phyloP scores from a whole-genome alignment of 2,888 invertebrate species.

The Tenthredo notha region DNA sequence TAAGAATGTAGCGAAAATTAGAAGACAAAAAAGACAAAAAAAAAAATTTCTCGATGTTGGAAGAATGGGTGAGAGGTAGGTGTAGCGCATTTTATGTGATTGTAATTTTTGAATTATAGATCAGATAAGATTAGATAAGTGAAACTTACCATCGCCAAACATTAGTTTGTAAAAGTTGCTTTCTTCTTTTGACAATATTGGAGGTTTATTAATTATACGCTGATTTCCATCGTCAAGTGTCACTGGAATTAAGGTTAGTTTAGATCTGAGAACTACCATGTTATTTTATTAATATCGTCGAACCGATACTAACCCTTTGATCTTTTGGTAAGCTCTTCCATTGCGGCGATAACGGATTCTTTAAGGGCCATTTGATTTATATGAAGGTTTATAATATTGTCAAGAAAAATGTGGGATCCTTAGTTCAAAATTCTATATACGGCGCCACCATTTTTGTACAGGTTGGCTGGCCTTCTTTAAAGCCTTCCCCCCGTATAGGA shows the following conservation, averaged over 20 bases:
- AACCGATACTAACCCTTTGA: conserved; percentile 15
- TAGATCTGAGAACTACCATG: background rate
- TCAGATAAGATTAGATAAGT: background rate
- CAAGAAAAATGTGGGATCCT: conserved; percentile 30
- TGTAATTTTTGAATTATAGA: background rate
- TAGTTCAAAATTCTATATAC: conserved; percentile 64
- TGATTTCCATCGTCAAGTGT: conserved; percentile 56
- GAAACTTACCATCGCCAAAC: conserved; percentile 69
- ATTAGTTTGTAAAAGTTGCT: conserved; percentile 69
- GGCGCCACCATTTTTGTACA: conserved; percentile 66
- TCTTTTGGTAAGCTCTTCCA: background rate
- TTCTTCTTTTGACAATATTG: conserved; percentile 67
- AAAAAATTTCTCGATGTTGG: too few species aligned
- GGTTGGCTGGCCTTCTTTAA: conserved; percentile 50
- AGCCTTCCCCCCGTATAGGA: background rate
- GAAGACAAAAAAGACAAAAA: conserved; percentile 3
- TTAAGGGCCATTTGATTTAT: background rate
- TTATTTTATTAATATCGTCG: background rate
- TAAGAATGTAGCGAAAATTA: background rate
- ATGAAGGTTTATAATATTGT: background rate
- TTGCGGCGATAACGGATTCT: background rate
- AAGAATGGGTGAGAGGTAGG: background rate
- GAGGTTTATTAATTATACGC: background rate
- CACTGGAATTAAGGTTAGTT: conserved; percentile 60
- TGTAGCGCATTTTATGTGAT: background rate